Conservation (phyloP, 2,888 invertebrate species). For the Oscheius sp. region DNA sequence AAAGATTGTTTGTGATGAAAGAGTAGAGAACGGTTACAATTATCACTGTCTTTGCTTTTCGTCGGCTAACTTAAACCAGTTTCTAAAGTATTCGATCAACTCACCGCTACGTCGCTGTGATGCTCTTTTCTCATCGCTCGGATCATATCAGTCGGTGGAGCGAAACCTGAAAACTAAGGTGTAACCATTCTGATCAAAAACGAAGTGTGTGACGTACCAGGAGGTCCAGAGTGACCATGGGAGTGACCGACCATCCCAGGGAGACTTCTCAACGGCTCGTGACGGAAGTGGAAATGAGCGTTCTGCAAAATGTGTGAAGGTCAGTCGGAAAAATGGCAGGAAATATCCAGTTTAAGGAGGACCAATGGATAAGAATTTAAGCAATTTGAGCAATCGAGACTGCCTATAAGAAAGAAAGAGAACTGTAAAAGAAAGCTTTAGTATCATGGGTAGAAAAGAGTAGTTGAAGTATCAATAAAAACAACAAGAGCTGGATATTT, state of each 20-base stretch:
- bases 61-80: too few relatives aligned
- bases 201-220: not conserved
- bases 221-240: constrained; percentile 1
- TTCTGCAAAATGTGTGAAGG: not conserved
- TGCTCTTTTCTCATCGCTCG: constrained; percentile 15
- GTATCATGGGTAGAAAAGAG: too few relatives aligned
- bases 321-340: not conserved
- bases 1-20: too few relatives aligned
- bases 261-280: not conserved
- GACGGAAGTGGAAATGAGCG: constrained; percentile 14
- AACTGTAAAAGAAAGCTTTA: too few relatives aligned
- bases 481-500: too few relatives aligned
- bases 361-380: too few relatives aligned
- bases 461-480: too few relatives aligned
- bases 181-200: not conserved
- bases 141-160: constrained; percentile 17
- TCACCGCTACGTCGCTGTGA: not conserved
- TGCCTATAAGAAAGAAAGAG: too few relatives aligned
- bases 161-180: not conserved
- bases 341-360: too few relatives aligned
- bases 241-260: not conserved
- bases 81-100: constrained; percentile 11
- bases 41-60: too few relatives aligned
- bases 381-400: too few relatives aligned
- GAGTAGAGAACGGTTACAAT: too few relatives aligned